These are phyloP conservation scores for Zaprionus davidi DNA, from an alignment of 1,140 invertebrate species.

Conservation along the genomic window DNA sequence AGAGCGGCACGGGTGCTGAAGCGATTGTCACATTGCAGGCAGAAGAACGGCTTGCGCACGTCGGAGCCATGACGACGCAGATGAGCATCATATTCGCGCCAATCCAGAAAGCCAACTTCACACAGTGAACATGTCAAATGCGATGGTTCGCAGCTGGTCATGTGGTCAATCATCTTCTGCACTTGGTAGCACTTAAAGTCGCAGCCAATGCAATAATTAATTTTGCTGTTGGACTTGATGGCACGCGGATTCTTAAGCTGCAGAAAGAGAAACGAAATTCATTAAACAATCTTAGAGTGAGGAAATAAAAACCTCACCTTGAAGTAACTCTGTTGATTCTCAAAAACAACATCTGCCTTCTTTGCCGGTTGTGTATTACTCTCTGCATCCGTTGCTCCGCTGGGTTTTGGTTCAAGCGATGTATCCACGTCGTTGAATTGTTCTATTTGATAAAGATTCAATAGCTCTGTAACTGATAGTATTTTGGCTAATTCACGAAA, in stretches of 20 bases:
- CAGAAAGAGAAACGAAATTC: neutral
- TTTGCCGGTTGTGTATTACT: slow-evolving; percentile 20
- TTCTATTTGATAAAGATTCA: slow-evolving; percentile 70
- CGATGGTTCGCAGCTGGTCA: slow-evolving; percentile 84
- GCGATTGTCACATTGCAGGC: slow-evolving; percentile 85
- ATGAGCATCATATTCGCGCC: slow-evolving; percentile 84
- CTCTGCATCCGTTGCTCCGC: slow-evolving; percentile 24
- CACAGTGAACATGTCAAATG: slow-evolving; percentile 85
- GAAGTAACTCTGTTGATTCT: slow-evolving; percentile 73
- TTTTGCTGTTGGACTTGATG: slow-evolving; percentile 75
- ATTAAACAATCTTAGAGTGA: neutral
- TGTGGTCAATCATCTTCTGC: slow-evolving; percentile 83
- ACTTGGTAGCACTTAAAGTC: slow-evolving; percentile 84
- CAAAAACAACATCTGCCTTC: slow-evolving; percentile 66
- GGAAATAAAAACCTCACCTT: slow-evolving; percentile 43
- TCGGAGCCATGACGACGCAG: slow-evolving; percentile 85
- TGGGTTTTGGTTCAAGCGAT: slow-evolving; percentile 17
- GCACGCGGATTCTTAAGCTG: slow-evolving; percentile 71
- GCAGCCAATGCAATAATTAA: slow-evolving; percentile 83
- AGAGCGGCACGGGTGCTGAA: slow-evolving; percentile 86
- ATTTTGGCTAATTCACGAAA: slow-evolving; percentile 75
- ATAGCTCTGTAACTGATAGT: slow-evolving; percentile 68
- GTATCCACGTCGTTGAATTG: slow-evolving; percentile 35
- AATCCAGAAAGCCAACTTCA: slow-evolving; percentile 84
- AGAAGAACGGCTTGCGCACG: slow-evolving; percentile 85